phyloP scores from a whole-genome alignment of 2,113 vertebrate species.

The Collichthys lucidus region DNA sequence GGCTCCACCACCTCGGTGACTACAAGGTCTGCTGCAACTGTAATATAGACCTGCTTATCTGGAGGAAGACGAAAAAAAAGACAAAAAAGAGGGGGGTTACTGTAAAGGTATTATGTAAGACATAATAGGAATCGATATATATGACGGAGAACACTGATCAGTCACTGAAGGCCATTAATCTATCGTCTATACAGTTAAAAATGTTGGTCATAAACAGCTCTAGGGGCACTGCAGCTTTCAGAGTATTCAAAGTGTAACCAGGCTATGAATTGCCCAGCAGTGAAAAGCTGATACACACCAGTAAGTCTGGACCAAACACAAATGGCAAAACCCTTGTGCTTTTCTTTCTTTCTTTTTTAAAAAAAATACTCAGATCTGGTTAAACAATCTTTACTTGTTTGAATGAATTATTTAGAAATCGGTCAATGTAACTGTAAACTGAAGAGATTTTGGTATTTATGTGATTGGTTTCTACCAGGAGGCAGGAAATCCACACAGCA shows the following conservation, averaged over 20 bases:
- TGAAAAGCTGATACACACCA: not conserved
- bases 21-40: conserved; percentile 96
- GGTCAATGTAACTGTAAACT: not conserved
- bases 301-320: not conserved
- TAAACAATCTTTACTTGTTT: not conserved
- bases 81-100: not conserved
- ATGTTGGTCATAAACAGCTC: not conserved
- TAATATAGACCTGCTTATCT: conserved; percentile 97
- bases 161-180: not conserved
- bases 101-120: not conserved
- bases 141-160: not conserved
- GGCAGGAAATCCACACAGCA: not conserved
- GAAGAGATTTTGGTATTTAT: not conserved
- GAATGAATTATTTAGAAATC: not conserved
- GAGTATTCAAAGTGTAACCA: not conserved
- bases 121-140: not conserved
- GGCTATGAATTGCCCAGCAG: not conserved
- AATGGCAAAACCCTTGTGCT: not conserved
- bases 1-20: conserved; percentile 96
- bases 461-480: not conserved
- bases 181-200: not conserved
- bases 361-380: not conserved
- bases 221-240: not conserved
- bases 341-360: no score
- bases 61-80: conserved; percentile 17